phyloP scores from a whole-genome alignment of 2,888 invertebrate genomes.

The Cantharis rufa region DNA sequence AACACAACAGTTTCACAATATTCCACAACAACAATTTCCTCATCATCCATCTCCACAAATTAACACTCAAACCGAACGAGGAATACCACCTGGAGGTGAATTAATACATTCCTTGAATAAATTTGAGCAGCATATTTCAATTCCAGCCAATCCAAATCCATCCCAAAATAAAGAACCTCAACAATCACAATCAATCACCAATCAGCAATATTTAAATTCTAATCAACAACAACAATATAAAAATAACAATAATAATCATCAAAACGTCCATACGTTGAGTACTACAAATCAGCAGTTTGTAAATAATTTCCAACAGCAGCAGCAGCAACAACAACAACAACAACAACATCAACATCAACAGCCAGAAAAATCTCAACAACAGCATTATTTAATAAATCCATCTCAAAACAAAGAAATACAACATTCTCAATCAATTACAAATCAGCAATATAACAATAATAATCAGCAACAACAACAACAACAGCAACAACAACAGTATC shows the following conservation, averaged over 20 bases:
- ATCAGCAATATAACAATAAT: not conserved
- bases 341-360: no score
- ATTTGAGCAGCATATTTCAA: slow-evolving; percentile 76
- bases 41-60: slow-evolving; percentile 27
- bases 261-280: not conserved
- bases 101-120: slow-evolving; percentile 77
- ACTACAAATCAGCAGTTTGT: slow-evolving; percentile 7
- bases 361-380: not conserved
- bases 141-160: slow-evolving; percentile 48
- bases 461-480: slow-evolving; percentile 7
- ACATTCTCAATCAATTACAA: not conserved
- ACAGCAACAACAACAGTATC: slow-evolving; percentile 29
- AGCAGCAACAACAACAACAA: not conserved
- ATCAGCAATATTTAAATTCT: slow-evolving; percentile 5
- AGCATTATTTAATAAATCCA: slow-evolving; percentile 5
- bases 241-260: slow-evolving; percentile 23
- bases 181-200: slow-evolving; percentile 19
- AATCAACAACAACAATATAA: slow-evolving; percentile 30
- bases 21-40: slow-evolving; percentile 24
- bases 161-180: slow-evolving; percentile 15
- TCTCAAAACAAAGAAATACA: not conserved
- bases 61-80: slow-evolving; percentile 57
- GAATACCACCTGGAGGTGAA: slow-evolving; percentile 71
- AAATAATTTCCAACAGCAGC: slow-evolving; percentile 9
- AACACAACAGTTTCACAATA: slow-evolving; percentile 15